phyloP scores from a whole-genome alignment of 2,797 vertebrate genomes.

The Microcaecilia unicolor region DNA sequence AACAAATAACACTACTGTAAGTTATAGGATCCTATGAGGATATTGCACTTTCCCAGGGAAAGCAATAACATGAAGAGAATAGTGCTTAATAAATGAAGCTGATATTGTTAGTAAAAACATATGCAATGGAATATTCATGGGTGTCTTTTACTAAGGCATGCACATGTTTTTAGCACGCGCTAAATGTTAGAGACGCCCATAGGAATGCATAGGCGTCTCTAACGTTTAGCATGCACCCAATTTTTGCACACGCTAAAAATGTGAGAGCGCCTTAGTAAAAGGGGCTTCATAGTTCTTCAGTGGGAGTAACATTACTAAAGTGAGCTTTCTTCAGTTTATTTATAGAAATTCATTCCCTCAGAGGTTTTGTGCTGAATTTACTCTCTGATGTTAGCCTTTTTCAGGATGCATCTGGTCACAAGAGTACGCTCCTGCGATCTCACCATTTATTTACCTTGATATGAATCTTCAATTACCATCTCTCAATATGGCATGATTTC shows the following conservation, averaged over 20 bases:
- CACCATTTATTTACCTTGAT: conserved; percentile 65
- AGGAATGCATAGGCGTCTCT: no score
- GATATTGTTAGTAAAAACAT: conserved; percentile 41
- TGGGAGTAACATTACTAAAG: conserved; percentile 67
- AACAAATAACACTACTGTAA: conserved; percentile 10
- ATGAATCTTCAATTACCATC: conserved; percentile 57
- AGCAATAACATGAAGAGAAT: conserved; percentile 16
- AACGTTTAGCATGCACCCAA: no score
- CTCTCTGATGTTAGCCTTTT: conserved; percentile 62
- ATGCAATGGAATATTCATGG: conserved; percentile 67
- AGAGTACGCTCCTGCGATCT: conserved; percentile 56
- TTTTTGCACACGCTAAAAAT: no score
- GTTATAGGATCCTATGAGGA: conserved; percentile 9
- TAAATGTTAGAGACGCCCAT: no score
- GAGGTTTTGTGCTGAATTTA: conserved; percentile 53
- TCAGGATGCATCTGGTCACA: conserved; percentile 47
- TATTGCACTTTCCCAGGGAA: not conserved
- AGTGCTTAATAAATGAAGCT: conserved; percentile 50
- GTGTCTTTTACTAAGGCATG: no score
- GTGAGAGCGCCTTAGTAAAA: no score
- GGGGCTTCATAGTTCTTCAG: conserved; percentile 58
- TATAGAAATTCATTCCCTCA: conserved; percentile 48
- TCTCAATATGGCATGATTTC: conserved; percentile 51
- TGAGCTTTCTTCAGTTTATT: conserved; percentile 57
- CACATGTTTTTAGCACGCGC: no score